Evolutionary conservation across 2,888 invertebrate genomes (phyloP).

Genomic region (Periphyllus acericola): DNA sequence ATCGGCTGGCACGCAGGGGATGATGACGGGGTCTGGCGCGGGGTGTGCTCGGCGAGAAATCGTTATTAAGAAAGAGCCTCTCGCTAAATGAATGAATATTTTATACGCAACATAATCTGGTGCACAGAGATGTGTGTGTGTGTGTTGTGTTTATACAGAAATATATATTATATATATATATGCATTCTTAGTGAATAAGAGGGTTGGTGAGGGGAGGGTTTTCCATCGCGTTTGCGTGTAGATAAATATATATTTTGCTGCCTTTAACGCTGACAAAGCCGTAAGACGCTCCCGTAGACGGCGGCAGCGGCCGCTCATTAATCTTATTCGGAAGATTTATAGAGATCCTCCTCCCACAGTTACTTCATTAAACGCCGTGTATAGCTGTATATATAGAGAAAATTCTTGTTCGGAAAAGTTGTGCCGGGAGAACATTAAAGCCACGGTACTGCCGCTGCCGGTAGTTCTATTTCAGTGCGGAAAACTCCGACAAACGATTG

Average conservation of each 20-base stretch:
- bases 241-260: slow-evolving; percentile 18
- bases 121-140: neutral
- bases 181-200: too few relatives aligned
- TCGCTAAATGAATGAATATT: slow-evolving; percentile 53
- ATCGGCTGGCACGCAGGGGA: neutral
- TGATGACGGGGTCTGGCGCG: neutral
- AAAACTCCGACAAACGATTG: neutral
- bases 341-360: slow-evolving; percentile 47
- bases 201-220: neutral
- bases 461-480: neutral
- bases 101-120: slow-evolving; percentile 47
- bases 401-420: slow-evolving; percentile 50
- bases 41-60: slow-evolving; percentile 13
- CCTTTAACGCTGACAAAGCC: slow-evolving; percentile 56
- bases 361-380: slow-evolving; percentile 53
- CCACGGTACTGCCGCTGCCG: neutral
- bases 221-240: neutral
- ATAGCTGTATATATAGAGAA: neutral
- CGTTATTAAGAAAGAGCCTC: slow-evolving; percentile 32
- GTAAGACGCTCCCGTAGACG: slow-evolving; percentile 37
- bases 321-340: slow-evolving; percentile 62
- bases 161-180: neutral
- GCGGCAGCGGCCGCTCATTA: slow-evolving; percentile 42
- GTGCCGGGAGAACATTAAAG: neutral
- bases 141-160: neutral